A percentile compares a stretch with the other conserved stretches of the same genome.
phyloP scores from a whole-genome alignment of 1,140 invertebrate species.

The Bombyx mori region ASM3026992v2 NC_085114.1:8699001-8699500 shows the following conservation, averaged over 20 bases:
- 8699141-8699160: slow-evolving; percentile 21
- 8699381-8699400: slow-evolving; percentile 21
- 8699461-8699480: too few relatives aligned
- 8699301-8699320: slow-evolving; percentile 39
- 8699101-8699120: slow-evolving; percentile 94
- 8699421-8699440: too few relatives aligned
- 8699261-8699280: slow-evolving; percentile 22
- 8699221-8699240: slow-evolving; percentile 18
- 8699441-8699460: too few relatives aligned
- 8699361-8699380: slow-evolving; percentile 27
- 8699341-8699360: slow-evolving; percentile 16
- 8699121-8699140: slow-evolving; percentile 74
- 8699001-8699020: slow-evolving; percentile 66
- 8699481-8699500: too few relatives aligned
- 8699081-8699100: slow-evolving; percentile 91
- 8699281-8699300: slow-evolving; percentile 15
- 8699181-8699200: slow-evolving; percentile 21
- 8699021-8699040: slow-evolving; percentile 88
- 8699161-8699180: slow-evolving; percentile 7
- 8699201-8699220: slow-evolving; percentile 12
- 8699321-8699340: slow-evolving; percentile 18
- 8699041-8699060: slow-evolving; percentile 92
- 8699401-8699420: too few relatives aligned
- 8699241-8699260: slow-evolving; percentile 14
- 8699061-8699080: slow-evolving; percentile 86